phyloP scores from a whole-genome alignment of 2,113 vertebrate species.

The Trinectes maculatus region DNA sequence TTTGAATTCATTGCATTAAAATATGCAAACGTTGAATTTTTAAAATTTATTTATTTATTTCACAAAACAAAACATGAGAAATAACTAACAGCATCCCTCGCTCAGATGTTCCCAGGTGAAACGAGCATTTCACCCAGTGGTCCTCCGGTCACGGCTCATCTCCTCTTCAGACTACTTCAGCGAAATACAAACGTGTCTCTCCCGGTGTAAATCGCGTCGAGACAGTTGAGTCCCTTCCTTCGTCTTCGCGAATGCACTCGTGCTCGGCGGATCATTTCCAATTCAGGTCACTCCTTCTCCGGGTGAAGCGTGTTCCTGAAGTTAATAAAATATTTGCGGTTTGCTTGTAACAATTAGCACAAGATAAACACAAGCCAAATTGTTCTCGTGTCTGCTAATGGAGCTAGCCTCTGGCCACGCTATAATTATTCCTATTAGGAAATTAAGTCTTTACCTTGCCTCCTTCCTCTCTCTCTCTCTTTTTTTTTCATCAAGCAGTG shows the following conservation, averaged over 20 bases:
- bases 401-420: conserved; percentile 83
- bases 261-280: conserved; percentile 32
- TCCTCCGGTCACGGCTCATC: background rate
- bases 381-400: conserved; percentile 84
- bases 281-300: conserved; percentile 60
- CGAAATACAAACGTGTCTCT: background rate
- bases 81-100: background rate
- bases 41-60: too few relatives aligned
- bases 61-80: background rate
- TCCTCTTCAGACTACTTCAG: background rate
- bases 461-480: conserved; percentile 78
- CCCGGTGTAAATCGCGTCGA: background rate
- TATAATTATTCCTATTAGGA: conserved; percentile 89
- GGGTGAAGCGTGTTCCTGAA: conserved; percentile 57
- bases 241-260: background rate
- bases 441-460: conserved; percentile 86
- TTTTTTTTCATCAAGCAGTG: conserved; percentile 72
- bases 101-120: background rate
- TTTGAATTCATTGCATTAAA: background rate
- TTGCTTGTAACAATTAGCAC: conserved; percentile 87
- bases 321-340: conserved; percentile 76
- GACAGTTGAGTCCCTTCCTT: background rate
- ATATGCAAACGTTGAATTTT: background rate
- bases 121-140: background rate
- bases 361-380: conserved; percentile 87